Evolutionary conservation across 1,140 invertebrate species (phyloP), one percentile per base, ranked within the genome.

Genomic region (Neodiprion pinetum): DNA sequence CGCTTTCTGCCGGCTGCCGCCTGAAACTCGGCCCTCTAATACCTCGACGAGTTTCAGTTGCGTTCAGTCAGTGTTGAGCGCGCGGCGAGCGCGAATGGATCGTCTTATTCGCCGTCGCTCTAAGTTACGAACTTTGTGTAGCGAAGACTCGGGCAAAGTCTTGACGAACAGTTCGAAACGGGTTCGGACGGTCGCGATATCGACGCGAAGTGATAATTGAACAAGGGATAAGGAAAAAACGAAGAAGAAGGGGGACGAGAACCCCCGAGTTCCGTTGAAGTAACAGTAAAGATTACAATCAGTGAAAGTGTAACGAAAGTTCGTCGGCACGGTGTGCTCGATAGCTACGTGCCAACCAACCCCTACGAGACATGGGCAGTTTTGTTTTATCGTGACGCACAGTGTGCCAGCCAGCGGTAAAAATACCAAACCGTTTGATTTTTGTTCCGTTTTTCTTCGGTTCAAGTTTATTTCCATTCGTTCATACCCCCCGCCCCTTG

Each of bases 61-160:
- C 68, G 74, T 75, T 82, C 82, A 86, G 85, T 86, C 75, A 73
- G 83, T 84, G 79, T 85, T 76, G 82, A 84, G 80, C 79, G 79
- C 82, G 80, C 80, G 74, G 71, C 73, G 53, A 78, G 79, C 73
- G 71, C 75, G 76, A 75, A 77, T 77, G 75, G 69, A 50, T 71
- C 68, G 48, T 28, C 48, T 61, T 12, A 70, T 65, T 70, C 48
- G 69, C 23, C 49, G 48, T 17, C 48, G 67, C n/a, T 61, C 53
- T 61, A 61, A 61, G 53, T 61, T 61, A 61, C 53, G 53, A 61
- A 61, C 53, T 61, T 9, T 5, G 53, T 61, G 53, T 61, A 61
- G 53, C 53, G 11, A 61, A 61, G 53, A 61, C 53, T 61, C 53
- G 11, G n/a, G 14, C 11, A 17, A 14, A 61, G 53, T 61, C 53